Percentiles rank a stretch among this genome's conserved stretches.
These are phyloP conservation scores for Pyrochroa serraticornis DNA, from an alignment of 2,888 invertebrate species.

Conservation along the genomic window DNA sequence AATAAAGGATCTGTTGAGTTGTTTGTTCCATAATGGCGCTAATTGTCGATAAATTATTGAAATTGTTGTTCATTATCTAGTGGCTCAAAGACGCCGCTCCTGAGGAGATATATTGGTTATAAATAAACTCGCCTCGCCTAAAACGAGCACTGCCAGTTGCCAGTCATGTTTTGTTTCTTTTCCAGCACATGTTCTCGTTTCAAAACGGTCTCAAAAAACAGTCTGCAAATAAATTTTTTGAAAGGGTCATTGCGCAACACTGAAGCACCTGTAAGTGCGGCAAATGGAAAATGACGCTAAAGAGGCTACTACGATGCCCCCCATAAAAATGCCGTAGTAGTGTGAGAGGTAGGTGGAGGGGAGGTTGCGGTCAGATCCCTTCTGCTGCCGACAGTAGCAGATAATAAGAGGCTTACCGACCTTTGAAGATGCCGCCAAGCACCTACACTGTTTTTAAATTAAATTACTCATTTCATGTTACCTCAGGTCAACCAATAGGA, in stretches of 20 bases:
- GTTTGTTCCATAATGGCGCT: constrained; percentile 28
- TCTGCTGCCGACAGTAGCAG: constrained; percentile 58
- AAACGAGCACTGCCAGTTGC: constrained; percentile 27
- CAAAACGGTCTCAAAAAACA: not conserved
- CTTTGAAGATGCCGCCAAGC: constrained; percentile 55
- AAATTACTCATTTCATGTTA: constrained; percentile 55
- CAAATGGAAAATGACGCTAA: constrained; percentile 27
- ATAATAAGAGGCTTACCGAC: constrained; percentile 56
- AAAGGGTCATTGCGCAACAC: not conserved
- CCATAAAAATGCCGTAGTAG: constrained; percentile 23
- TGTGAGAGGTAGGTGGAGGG: constrained; percentile 26
- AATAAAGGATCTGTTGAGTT: not conserved
- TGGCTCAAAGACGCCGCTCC: constrained; percentile 51
- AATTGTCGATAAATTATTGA: constrained; percentile 55
- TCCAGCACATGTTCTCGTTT: constrained; percentile 38
- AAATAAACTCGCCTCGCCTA: constrained; percentile 45
- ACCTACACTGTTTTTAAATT: constrained; percentile 57
- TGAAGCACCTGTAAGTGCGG: constrained; percentile 17
- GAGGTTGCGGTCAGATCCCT: constrained; percentile 39
- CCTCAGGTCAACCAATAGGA: constrained; percentile 42
- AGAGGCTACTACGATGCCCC: constrained; percentile 21
- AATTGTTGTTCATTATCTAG: constrained; percentile 49
- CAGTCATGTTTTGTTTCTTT: constrained; percentile 38
- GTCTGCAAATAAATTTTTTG: constrained; percentile 15
- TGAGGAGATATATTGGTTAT: constrained; percentile 50